Base-by-base conservation (phyloP, 2,113 vertebrate species). In the Phylloscopus whistleri region DNA sequence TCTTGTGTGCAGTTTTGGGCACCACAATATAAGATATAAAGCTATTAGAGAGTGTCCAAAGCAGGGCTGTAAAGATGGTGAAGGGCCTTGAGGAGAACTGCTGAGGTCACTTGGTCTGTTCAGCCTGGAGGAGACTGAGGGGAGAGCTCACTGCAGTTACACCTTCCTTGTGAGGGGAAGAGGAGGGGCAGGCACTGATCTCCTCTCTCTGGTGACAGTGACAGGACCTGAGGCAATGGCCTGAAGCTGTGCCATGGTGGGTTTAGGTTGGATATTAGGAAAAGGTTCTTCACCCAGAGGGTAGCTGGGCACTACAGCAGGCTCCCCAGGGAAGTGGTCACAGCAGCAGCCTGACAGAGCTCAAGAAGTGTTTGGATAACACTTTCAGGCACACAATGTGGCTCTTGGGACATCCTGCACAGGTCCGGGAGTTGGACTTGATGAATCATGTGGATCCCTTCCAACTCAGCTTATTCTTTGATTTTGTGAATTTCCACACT, bases 361-460 rank as follows among this genome's bases (percentile, higher is more conserved):
- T 67, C 44, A 51, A 56, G 16, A 72, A 74, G 16, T 1, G 8
- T 30, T 58, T 35, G 13, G 16, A 43, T 13, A 58, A 20, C 5
- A 1, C 10, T 26, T 16, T 31, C 0, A 0, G 26, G 44, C 16
- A 58, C 26, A 21, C 0, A 0, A 2, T 67, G 52, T 51, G 8
- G 55, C 28, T n/a, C 39, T 11, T 46, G 59, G 28, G 14, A 4
- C 46, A 27, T 53, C 13, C 31, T 41, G 26, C 6, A 20, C 17
- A 59, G 31, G 7, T 5, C 4, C 17, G 31, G 44, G 22, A 69
- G 15, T 2, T 33, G 13, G 27, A 23, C 22, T 60, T 27, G 22
- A 77, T 44, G 18, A 52, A 22, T 11, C 21, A 8, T 23, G 7
- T 44, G 33, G 6, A 18, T 46, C 11, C 3, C 22, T 53, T 87